Base-by-base conservation (phyloP, 2,888 invertebrate species). In the Trichogramma evanescens region DNA sequence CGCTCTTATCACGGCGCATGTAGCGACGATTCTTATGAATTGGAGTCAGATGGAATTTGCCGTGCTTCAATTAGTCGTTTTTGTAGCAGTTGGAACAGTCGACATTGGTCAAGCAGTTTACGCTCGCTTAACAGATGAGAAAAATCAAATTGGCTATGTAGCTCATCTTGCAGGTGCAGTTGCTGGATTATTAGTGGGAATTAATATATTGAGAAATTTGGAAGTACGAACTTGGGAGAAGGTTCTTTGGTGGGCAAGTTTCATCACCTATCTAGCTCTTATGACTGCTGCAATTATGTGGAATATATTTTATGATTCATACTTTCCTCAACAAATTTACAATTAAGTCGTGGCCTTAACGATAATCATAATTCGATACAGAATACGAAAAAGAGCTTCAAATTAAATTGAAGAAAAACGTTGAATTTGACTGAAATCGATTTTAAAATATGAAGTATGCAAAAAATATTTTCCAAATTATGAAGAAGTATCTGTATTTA, bases 31-130 rank as follows among this genome's bases (percentile, higher is more conserved):
- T 60, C 85, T 95, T 57, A 88, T 95, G 88, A 99, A 99, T 78
- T 99, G 95, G 93, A 82, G 85, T 10, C 95, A 98, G 80, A 99
- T 99, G 98, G 92, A 95, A 72, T 94, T 89, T 74, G 93, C 94
- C 1, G 84, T 90, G 66, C 82, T 92, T 6, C 92, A 97, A 71
- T 81, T 97, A 39, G 74, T 91, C 6, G 85, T 95, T 26, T 91
- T 98, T 73, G 69, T 93, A 0, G 77, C 93, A 6, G 83, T 97
- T 66, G 89, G 91, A 4, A 84, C 82, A 0, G 86, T 89, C 48
- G 98, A 99, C 78, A 82, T 95, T 54, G 92, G 93, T 38, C 88
- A 93, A 8, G 95, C 97, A 0, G 84, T 98, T 43, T 96, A 95
- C 79, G 89, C 91, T 74, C 83, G 93, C 10, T 94, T 95, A 76